Conservation (phyloP, 2,888 invertebrate species). For the Hermodice carunculata region DNA sequence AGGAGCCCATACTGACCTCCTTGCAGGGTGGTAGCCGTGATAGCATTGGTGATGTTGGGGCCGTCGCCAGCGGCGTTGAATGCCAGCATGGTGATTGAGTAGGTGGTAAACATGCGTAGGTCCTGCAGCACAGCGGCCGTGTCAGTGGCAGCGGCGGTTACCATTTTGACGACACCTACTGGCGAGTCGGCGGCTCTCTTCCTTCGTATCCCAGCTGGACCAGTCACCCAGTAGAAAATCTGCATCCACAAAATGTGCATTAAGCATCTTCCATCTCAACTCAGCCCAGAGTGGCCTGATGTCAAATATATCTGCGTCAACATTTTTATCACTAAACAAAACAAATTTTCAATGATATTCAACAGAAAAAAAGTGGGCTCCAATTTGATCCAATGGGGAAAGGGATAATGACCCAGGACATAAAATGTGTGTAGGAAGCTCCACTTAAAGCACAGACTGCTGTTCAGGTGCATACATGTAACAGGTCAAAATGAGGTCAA, state of each 20-base stretch:
- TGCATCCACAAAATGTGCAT: too few species aligned
- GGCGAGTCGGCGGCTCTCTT: slow-evolving; percentile 89
- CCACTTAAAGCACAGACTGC: too few species aligned
- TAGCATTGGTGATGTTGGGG: slow-evolving; percentile 79
- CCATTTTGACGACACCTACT: slow-evolving; percentile 73
- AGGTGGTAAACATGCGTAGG: slow-evolving; percentile 92
- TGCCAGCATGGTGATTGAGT: slow-evolving; percentile 90
- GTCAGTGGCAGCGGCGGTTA: slow-evolving; percentile 75
- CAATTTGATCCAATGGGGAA: not conserved
- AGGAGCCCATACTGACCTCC: slow-evolving; percentile 67
- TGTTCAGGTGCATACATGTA: too few species aligned
- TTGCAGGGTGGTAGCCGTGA: slow-evolving; percentile 84
- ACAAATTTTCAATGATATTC: too few species aligned
- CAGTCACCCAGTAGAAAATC: slow-evolving; percentile 34
- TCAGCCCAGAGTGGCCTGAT: too few species aligned
- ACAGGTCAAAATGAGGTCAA: too few species aligned
- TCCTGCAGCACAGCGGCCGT: slow-evolving; percentile 76
- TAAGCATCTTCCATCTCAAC: slow-evolving; percentile 79
- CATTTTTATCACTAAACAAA: too few species aligned
- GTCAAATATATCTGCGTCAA: too few species aligned
- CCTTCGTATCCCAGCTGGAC: not conserved
- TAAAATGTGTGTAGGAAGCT: too few species aligned
- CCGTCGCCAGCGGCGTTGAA: slow-evolving; percentile 99
- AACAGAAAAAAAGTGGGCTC: too few species aligned
- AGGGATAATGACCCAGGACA: not conserved